These are phyloP conservation scores for Cygnus atratus DNA, from an alignment of 2,113 vertebrate genomes.

Conservation along the genomic window DNA sequence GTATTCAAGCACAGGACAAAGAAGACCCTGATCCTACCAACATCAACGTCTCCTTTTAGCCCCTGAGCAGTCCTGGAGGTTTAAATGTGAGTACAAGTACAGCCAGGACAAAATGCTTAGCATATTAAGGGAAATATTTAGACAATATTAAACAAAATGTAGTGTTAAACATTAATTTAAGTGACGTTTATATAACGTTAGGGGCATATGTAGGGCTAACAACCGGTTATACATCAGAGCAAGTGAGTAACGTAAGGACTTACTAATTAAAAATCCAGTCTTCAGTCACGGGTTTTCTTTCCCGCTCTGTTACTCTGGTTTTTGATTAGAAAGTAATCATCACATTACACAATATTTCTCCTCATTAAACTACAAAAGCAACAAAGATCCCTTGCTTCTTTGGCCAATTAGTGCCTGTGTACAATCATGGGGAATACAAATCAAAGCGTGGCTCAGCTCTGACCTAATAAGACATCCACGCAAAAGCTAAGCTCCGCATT, in stretches of 20 bases:
- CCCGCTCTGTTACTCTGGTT: not conserved
- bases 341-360: conserved; percentile 36
- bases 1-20: not conserved
- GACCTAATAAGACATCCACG: conserved; percentile 16
- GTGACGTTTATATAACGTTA: not conserved
- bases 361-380: conserved; percentile 10
- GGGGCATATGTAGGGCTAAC: not conserved
- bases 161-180: not conserved
- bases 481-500: not conserved
- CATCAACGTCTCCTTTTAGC: not conserved
- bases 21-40: not conserved
- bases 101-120: not conserved
- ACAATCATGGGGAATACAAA: conserved; percentile 56
- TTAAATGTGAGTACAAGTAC: not conserved
- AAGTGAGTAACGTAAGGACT: not conserved
- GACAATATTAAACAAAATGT: not conserved
- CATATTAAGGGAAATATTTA: not conserved
- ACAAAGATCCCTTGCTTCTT: conserved; percentile 29
- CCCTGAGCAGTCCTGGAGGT: not conserved
- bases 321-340: conserved; percentile 48
- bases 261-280: conserved; percentile 32
- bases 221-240: not conserved
- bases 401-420: conserved; percentile 27
- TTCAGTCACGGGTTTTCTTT: conserved; percentile 7
- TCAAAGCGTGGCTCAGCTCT: conserved; percentile 15